A percentile compares a stretch with the other conserved stretches of the same genome.
Evolutionary conservation across 2,113 vertebrate genomes (phyloP).

Genomic region (Galbula dea): DNA sequence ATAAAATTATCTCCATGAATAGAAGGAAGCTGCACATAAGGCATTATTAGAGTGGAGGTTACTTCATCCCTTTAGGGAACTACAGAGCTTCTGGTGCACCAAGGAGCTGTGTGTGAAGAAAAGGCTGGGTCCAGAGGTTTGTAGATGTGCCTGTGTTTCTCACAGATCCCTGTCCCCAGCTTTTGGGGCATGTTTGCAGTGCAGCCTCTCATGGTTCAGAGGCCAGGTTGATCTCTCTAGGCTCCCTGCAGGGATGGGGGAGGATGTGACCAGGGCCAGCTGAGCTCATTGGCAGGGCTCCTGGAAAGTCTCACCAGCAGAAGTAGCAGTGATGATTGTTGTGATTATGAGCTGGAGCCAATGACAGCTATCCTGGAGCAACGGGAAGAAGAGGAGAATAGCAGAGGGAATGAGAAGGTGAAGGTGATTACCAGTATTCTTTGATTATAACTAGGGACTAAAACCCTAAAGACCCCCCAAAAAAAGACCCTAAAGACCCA

Average conservation of each 20-base stretch:
- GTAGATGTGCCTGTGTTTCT: background rate
- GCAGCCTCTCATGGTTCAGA: background rate
- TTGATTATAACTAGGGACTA: background rate
- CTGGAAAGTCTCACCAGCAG: background rate
- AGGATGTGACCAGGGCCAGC: background rate
- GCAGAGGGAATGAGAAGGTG: background rate
- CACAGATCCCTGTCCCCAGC: background rate
- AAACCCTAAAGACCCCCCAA: no score
- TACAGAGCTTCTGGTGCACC: background rate
- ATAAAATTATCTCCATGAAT: background rate
- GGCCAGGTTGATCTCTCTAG: background rate
- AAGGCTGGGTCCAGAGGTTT: background rate
- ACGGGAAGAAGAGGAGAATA: background rate
- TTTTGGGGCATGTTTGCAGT: fast-evolving
- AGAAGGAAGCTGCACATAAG: background rate
- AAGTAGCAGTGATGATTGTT: background rate
- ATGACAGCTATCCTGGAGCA: background rate
- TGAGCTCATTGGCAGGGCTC: background rate
- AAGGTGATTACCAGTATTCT: background rate
- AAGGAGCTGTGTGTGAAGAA: background rate
- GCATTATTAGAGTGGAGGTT: background rate
- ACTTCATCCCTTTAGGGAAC: background rate
- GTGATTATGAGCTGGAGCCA: background rate
- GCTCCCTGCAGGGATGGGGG: background rate
- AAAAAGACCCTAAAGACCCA: no score